Base-by-base conservation (phyloP, 2,888 invertebrate species). In the Electrophaes corylata region DNA sequence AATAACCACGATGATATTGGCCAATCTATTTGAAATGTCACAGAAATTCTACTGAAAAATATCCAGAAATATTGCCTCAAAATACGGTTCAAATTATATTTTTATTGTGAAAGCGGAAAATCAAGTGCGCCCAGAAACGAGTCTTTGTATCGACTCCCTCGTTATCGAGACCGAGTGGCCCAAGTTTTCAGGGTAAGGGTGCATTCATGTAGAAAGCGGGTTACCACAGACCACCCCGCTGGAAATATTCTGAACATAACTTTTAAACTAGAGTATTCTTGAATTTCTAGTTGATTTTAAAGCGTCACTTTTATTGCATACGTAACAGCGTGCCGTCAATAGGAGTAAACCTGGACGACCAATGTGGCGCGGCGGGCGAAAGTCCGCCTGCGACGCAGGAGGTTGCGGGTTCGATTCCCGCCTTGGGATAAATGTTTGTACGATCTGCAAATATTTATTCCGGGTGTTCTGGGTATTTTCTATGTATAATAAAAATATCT, bases 101-200 rank as follows among this genome's bases (percentile, higher is more conserved):
- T 56, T 40, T n/a, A 47, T 41, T 23, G 40, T 40, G 41, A 31
- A 50, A 55, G 26, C 43, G 46, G 45, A 43, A 49, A 49, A 41
- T 51, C 23, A 40, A 44, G 37, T 10, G 10, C 37, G 37, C 8
- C 16, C 19, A 20, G 26, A 51, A 35, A 62, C 49, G 49, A 62
- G 53, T 44, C 59, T 62, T 69, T 67, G 59, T 64, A 61, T 61
- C 57, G 53, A 26, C 39, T 51, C 35, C 51, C 60, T 69, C 70
- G 68, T 74, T 76, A 76, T 68, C 60, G 55, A 58, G 59, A 61
- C 54, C 63, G 65, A 70, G 67, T 64, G 63, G 64, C 64, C 65
- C 67, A 70, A 70, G 72, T 71, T 61, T 43, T 52, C 31, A 37
- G 16, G 41, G 63, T 56, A 66, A 66, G 59, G 33, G 16, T 10